These are phyloP conservation scores for Acyrthosiphon pisum DNA, from an alignment of 1,140 invertebrate genomes.

Conservation along the genomic window DNA sequence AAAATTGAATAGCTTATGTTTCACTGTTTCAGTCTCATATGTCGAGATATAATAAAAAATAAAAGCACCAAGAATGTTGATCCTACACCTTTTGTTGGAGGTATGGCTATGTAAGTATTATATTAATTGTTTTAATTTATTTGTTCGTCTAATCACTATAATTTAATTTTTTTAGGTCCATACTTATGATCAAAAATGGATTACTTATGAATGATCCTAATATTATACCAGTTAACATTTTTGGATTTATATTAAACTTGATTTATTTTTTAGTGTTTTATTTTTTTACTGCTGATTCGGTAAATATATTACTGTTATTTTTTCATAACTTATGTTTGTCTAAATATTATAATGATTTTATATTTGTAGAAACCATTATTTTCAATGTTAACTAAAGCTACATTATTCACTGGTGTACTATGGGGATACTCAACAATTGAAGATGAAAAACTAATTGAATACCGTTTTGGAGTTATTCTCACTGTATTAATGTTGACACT, in stretches of 20 bases:
- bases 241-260: conserved; percentile 72
- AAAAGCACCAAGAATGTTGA: conserved; percentile 70
- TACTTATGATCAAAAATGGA: conserved; percentile 76
- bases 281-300: conserved; percentile 68
- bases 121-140: conserved; percentile 31
- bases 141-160: not conserved
- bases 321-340: not conserved
- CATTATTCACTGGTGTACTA: conserved; percentile 67
- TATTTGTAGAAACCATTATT: conserved; percentile 63
- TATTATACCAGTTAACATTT: conserved; percentile 78
- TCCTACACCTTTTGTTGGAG: conserved; percentile 75
- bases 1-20: not conserved
- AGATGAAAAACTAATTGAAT: conserved; percentile 70
- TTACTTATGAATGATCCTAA: conserved; percentile 72
- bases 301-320: conserved; percentile 60
- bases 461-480: conserved; percentile 73
- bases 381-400: conserved; percentile 65
- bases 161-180: conserved; percentile 66
- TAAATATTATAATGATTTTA: conserved; percentile 13
- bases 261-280: conserved; percentile 73
- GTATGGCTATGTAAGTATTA: conserved; percentile 74
- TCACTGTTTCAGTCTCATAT: conserved; percentile 67
- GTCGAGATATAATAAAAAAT: conserved; percentile 74
- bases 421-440: conserved; percentile 72
- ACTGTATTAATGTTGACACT: conserved; percentile 73